phyloP scores from a whole-genome alignment of 2,113 vertebrate genomes.

The Coryphaenoides rupestris region DNA sequence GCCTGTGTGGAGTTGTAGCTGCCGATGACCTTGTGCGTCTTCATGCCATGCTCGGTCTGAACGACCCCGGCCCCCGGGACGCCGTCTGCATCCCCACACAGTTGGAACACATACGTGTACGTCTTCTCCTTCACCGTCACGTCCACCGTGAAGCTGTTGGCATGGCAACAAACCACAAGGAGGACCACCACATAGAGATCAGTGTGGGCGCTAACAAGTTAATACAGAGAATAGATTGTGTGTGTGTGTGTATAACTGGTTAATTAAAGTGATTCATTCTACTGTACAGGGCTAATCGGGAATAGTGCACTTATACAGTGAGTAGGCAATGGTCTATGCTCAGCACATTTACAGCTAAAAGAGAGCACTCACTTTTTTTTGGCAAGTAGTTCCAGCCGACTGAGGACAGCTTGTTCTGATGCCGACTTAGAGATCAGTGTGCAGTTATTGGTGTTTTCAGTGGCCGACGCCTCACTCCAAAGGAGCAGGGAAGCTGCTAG shows the following conservation, averaged over 20 bases:
- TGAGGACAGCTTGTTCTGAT: constrained; percentile 41
- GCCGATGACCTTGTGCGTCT: constrained; percentile 68
- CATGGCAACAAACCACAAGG: constrained; percentile 10
- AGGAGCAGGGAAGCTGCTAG: constrained; percentile 51
- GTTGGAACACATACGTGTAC: constrained; percentile 81
- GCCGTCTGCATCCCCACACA: constrained; percentile 82
- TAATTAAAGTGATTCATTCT: too few relatives aligned
- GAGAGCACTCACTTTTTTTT: constrained; percentile 56
- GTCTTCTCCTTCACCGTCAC: background rate
- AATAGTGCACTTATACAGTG: too few relatives aligned
- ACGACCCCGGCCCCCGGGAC: constrained; percentile 74
- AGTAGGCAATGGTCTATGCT: too few relatives aligned
- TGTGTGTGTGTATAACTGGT: too few relatives aligned
- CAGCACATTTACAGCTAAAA: too few relatives aligned
- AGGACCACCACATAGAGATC: constrained; percentile 2
- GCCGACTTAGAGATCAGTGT: constrained; percentile 25
- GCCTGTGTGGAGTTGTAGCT: constrained; percentile 78
- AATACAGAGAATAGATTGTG: too few relatives aligned
- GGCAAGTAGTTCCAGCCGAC: constrained; percentile 56
- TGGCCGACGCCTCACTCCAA: constrained; percentile 26
- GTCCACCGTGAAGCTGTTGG: constrained; percentile 43
- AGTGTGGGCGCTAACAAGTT: too few relatives aligned
- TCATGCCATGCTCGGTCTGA: constrained; percentile 59
- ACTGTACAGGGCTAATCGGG: too few relatives aligned
- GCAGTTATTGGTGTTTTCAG: constrained; percentile 47